phyloP scores from a whole-genome alignment of 2,888 invertebrate genomes.

The Scaeva pyrastri region DNA sequence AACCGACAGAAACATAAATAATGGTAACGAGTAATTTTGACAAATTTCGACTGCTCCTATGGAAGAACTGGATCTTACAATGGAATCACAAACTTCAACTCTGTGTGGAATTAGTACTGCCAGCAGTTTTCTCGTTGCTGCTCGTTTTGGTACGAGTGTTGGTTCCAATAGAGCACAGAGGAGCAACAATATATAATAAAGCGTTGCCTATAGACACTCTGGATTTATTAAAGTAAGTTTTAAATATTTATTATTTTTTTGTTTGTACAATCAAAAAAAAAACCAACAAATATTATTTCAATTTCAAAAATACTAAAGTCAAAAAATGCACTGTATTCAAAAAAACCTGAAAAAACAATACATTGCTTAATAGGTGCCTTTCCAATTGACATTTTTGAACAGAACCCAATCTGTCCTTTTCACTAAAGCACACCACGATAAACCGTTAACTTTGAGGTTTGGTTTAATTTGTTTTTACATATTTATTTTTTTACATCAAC shows the following conservation, averaged over 20 bases:
- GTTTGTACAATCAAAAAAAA: background rate
- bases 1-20: constrained; percentile 16
- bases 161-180: constrained; percentile 85
- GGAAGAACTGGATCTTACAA: constrained; percentile 93
- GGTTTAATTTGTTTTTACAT: no score
- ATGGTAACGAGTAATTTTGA: constrained; percentile 81
- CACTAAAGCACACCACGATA: background rate
- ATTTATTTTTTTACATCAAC: no score
- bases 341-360: background rate
- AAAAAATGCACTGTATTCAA: background rate
- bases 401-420: background rate
- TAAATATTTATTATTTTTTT: background rate
- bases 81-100: constrained; percentile 89
- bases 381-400: background rate
- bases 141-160: constrained; percentile 89
- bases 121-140: constrained; percentile 88
- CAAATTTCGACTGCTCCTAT: constrained; percentile 89
- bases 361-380: constrained; percentile 5
- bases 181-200: constrained; percentile 78
- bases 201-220: constrained; percentile 82
- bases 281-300: background rate
- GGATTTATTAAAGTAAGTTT: constrained; percentile 79
- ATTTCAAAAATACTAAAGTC: background rate
- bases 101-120: constrained; percentile 87
- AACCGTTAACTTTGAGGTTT: no score